phyloP scores from a whole-genome alignment of 1,140 invertebrate genomes.

The Dysdera silvatica region DNA sequence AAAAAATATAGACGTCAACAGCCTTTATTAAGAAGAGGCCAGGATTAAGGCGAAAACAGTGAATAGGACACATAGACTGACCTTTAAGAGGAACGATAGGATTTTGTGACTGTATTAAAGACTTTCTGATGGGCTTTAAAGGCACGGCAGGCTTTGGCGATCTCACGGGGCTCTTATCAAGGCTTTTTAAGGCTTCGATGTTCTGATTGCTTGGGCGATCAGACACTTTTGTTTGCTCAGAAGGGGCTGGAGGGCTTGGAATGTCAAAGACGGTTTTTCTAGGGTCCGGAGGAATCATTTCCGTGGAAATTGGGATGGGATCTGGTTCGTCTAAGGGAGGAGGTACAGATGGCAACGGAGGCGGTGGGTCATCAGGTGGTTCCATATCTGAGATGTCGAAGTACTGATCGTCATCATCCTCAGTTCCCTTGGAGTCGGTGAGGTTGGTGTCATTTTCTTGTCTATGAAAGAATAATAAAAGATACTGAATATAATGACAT shows the following conservation, averaged over 20 bases:
- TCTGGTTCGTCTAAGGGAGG: too few species aligned
- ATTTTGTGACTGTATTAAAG: constrained; percentile 18
- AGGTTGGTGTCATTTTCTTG: too few species aligned
- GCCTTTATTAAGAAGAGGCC: not conserved
- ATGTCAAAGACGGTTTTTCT: too few species aligned
- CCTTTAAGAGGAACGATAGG: constrained; percentile 13
- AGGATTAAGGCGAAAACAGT: not conserved
- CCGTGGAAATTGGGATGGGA: too few species aligned
- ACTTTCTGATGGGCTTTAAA: constrained; percentile 24
- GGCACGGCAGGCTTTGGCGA: constrained; percentile 26
- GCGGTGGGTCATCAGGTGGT: not conserved
- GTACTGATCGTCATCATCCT: constrained; percentile 25
- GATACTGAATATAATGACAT: too few species aligned
- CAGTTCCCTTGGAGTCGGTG: constrained; percentile 2
- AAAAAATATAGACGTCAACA: not conserved
- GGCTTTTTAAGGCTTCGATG: too few species aligned
- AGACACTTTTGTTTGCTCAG: too few species aligned
- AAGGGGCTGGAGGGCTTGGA: too few species aligned
- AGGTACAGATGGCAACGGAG: not conserved
- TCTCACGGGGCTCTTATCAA: too few species aligned
- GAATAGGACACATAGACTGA: not conserved
- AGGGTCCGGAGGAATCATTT: too few species aligned
- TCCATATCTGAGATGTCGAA: constrained; percentile 13
- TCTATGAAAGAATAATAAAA: too few species aligned
- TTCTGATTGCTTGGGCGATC: too few species aligned